Base-by-base conservation (phyloP, 2,888 invertebrate species). In the Argynnis bischoffii region DNA sequence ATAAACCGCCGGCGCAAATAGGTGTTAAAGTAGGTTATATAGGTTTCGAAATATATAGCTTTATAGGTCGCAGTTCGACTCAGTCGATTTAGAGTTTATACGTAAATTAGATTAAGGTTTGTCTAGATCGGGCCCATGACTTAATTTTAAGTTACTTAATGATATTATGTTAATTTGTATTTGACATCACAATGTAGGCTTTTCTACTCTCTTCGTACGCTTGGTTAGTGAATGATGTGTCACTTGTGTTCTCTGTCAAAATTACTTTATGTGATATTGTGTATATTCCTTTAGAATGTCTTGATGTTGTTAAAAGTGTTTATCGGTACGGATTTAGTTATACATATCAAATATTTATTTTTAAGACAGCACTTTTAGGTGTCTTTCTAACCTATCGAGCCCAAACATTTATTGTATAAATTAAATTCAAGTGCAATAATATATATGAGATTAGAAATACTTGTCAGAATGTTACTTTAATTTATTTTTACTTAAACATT, bases 81-180 rank as follows among this genome's bases (percentile, higher is more conserved):
- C 83, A 87, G 85, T 85, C 74, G 73, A 63, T 72, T 60, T 74
- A 74, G 84, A 81, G 87, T 90, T 89, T 90, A 84, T 89, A 89
- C 84, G 80, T 87, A 85, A 80, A 81, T 75, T 80, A 86, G 87
- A 81, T 74, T 81, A 88, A 89, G 88, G 88, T 79, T 88, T 88
- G 87, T 84, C 90, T 84, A 83, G 82, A 86, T 87, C 83, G 91
- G 89, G 90, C 91, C 91, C 92, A 92, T 92, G 92, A 92, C 92
- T 90, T 92, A 89, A 86, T 78, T 77, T 83, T 89, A 48, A 90
- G 89, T 90, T 91, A 89, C 84, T 85, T 87, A 79, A 74, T 76
- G 76, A 78, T 79, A 78, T 78, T 78, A 77, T 72, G 71, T 74
- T 72, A 68, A 70, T 74, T 73, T 78, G 55, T 74, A 75, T 74